These are phyloP conservation scores for Zonitis immaculata DNA, from an alignment of 2,888 invertebrate genomes.

Conservation along the genomic window DNA sequence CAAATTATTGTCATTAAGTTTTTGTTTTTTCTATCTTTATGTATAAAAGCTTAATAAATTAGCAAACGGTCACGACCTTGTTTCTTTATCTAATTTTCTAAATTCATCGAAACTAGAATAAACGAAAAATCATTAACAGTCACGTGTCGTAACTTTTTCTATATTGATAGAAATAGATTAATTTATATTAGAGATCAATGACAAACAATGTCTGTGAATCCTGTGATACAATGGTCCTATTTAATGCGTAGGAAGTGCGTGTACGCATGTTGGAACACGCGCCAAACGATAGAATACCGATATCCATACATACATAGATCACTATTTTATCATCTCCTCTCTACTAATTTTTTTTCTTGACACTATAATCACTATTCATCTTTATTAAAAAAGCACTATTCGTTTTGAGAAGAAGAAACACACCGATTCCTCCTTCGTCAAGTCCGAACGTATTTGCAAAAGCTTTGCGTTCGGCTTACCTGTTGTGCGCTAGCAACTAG, in stretches of 20 bases:
- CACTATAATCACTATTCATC: slow-evolving; percentile 4
- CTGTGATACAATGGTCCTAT: slow-evolving; percentile 21
- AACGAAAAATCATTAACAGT: not conserved
- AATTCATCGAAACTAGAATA: too few relatives aligned
- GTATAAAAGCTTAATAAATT: not conserved
- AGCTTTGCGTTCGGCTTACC: slow-evolving; percentile 32
- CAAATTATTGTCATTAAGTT: not conserved
- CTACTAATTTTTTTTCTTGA: not conserved
- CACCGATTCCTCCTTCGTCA: not conserved
- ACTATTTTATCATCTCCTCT: not conserved
- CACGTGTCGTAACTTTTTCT: not conserved
- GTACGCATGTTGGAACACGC: slow-evolving; percentile 13
- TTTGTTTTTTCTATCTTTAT: not conserved
- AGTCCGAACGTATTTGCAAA: not conserved
- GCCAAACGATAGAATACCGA: slow-evolving; percentile 16
- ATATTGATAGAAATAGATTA: too few relatives aligned
- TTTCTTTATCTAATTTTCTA: not conserved
- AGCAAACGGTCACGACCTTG: not conserved
- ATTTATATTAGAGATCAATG: not conserved
- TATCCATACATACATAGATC: slow-evolving; percentile 2
- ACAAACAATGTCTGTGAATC: slow-evolving; percentile 1
- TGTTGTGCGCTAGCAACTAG: slow-evolving; percentile 33
- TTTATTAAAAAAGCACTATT: not conserved
- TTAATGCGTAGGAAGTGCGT: slow-evolving; percentile 17
- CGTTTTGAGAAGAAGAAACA: not conserved